Evolutionary conservation across 2,113 vertebrate genomes (phyloP), one percentile per base, ranked within the genome.

Genomic region (Glareola pratincola): DNA sequence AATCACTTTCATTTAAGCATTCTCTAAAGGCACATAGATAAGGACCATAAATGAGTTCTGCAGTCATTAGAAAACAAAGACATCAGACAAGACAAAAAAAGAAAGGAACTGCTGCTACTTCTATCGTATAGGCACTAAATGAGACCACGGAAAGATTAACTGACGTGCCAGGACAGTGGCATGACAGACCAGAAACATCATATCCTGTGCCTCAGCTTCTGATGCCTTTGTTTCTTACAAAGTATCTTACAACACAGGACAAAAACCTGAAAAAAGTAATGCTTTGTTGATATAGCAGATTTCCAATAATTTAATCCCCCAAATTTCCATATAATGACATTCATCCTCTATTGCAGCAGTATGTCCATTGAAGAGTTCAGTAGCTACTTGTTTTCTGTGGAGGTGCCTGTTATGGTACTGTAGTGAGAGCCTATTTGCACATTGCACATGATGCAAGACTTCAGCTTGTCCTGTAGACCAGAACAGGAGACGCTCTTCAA

Each of bases 361-460:
- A 12, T 8, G 27, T 30, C 62, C 34, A 59, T 50, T 14, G 2
- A 50, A 68, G 69, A 51, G n/a, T 13, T 68, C 29, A 59, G 54
- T 2, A 80, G 47, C 51, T 39, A 43, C 62, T 67, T 80, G 56
- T 64, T 85, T 63, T 20, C 45, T 18, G n/a, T 3, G 21, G 60
- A 81, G 27, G 29, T 66, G 57, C 56, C 77, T 41, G 30, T 50
- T 41, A 27, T 0, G 0, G 10, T 8, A 37, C 36, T 0, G 0
- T 0, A 71, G 41, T 2, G 12, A 81, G 30, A 87, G 69, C 11
- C 3, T 4, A 82, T 34, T 9, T n/a, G 57, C 43, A 17, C 22
- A 2, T 0, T 10, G 24, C 71, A 50, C 69, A 5, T 6, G 27
- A 53, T 20, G 37, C n/a, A n/a, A 48, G 64, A 32, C 36, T 76